These are phyloP conservation scores for Cochlearius cochlearius DNA, from an alignment of 2,113 vertebrate species.

Conservation along the genomic window DNA sequence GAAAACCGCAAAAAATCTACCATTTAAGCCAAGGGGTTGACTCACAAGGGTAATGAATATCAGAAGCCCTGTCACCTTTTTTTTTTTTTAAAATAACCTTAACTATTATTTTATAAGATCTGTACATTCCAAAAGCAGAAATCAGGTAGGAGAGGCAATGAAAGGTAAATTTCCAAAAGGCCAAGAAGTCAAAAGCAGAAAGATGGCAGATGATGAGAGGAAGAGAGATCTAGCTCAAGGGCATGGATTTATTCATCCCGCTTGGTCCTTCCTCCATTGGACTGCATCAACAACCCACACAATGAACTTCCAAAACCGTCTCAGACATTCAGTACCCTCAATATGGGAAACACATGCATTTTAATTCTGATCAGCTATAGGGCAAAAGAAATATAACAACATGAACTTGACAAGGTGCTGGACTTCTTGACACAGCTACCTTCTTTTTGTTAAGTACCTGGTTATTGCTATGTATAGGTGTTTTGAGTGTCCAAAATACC, in stretches of 20 bases:
- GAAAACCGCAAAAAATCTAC: background rate
- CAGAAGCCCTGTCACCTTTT: background rate
- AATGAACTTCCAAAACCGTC: background rate
- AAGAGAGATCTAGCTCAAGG: accelerated
- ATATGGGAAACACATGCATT: accelerated
- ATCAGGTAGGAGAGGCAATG: background rate
- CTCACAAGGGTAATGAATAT: background rate
- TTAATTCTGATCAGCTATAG: background rate
- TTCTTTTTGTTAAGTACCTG: background rate
- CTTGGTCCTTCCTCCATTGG: background rate
- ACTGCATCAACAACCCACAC: background rate
- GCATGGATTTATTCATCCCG: background rate
- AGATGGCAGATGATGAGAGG: background rate
- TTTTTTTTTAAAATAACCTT: background rate
- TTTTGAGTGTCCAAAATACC: background rate
- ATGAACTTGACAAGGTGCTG: too few relatives aligned
- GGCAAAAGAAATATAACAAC: background rate
- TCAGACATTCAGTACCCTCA: background rate
- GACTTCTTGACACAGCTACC: background rate
- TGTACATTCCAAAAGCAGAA: background rate
- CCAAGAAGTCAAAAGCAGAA: background rate
- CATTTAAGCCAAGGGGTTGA: background rate
- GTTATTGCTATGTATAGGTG: background rate
- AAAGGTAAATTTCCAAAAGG: background rate
- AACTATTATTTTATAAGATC: background rate